Evolutionary conservation across 2,113 vertebrate genomes (phyloP).

Genomic region (Microtus richardsoni): DNA sequence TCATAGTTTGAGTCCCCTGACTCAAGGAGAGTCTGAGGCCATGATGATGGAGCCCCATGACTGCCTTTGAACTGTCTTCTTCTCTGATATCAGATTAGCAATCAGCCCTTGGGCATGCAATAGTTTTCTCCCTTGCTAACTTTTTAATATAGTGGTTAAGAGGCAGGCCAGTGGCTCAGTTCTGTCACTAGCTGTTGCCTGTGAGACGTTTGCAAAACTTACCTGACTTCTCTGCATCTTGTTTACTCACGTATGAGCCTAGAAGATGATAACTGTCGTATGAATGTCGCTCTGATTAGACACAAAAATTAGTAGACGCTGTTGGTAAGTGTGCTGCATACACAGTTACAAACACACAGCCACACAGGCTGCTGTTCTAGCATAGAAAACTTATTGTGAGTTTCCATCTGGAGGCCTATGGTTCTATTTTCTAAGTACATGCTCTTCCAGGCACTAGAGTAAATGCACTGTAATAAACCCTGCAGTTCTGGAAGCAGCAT

Average conservation of each 20-base stretch:
- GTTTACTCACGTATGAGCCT: neutral
- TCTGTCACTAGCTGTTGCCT: neutral
- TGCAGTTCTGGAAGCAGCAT: neutral
- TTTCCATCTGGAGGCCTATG: neutral
- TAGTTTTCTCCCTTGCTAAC: neutral
- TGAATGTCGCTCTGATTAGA: neutral
- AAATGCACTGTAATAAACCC: neutral
- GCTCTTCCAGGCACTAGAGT: neutral
- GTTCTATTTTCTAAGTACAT: neutral
- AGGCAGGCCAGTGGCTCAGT: neutral
- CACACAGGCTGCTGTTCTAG: neutral
- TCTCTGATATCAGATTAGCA: neutral
- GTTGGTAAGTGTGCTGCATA: neutral
- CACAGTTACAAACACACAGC: neutral
- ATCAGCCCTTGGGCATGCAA: neutral
- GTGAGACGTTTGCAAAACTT: neutral
- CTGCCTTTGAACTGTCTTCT: neutral
- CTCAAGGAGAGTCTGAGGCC: neutral
- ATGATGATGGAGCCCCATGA: neutral
- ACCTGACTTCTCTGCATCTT: neutral
- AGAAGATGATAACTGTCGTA: neutral
- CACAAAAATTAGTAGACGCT: neutral
- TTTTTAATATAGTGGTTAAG: neutral
- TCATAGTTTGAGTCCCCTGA: neutral
- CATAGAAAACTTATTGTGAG: neutral